phyloP scores from a whole-genome alignment of 2,113 vertebrate genomes.

The Amazona vittata region DNA sequence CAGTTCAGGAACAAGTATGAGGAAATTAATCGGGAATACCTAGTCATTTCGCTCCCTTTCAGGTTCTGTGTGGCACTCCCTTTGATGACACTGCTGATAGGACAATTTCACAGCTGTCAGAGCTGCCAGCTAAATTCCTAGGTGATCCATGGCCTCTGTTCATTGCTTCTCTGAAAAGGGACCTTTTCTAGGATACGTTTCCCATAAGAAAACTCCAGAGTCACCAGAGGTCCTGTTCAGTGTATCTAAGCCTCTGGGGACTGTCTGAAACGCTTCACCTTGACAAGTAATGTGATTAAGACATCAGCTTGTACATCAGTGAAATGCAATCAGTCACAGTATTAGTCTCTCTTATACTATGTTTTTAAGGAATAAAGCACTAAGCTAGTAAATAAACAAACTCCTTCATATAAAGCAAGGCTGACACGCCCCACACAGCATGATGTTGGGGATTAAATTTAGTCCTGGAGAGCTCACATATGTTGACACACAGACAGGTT shows the following conservation, averaged over 20 bases:
- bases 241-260: not conserved
- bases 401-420: not conserved
- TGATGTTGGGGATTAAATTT: not conserved
- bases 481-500: not conserved
- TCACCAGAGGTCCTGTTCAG: not conserved
- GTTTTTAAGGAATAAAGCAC: not conserved
- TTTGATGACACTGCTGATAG: not conserved
- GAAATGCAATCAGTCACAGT: not conserved
- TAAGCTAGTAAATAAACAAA: not conserved
- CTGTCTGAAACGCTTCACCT: not conserved
- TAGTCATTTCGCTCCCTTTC: not conserved
- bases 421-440: not conserved
- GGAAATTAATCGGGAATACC: not conserved
- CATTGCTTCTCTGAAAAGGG: not conserved
- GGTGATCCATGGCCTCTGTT: not conserved
- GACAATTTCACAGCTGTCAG: conserved; percentile 32
- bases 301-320: not conserved
- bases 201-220: not conserved
- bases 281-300: not conserved
- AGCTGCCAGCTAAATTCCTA: not conserved
- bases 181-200: not conserved
- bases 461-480: not conserved
- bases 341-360: not conserved
- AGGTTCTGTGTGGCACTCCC: not conserved
- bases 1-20: not conserved